These are phyloP conservation scores for Pseudachorutes palmiensis DNA, from an alignment of 1,140 invertebrate species.

Conservation along the genomic window DNA sequence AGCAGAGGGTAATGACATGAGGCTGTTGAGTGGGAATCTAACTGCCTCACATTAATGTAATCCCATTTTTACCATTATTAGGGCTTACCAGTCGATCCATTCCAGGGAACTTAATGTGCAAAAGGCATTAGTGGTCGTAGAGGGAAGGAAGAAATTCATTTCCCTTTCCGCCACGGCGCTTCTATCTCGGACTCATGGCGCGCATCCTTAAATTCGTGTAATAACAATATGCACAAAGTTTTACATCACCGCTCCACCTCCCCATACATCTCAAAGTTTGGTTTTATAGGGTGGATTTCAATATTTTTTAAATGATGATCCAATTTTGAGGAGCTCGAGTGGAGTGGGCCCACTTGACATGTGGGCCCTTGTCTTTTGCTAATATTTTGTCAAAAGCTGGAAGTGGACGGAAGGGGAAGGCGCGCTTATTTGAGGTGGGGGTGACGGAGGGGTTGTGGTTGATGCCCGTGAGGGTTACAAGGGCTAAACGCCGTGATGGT, in stretches of 20 bases:
- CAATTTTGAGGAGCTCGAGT: background rate
- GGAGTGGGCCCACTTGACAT: background rate
- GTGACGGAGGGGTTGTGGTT: too few relatives aligned
- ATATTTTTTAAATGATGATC: background rate
- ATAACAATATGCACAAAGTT: too few relatives aligned
- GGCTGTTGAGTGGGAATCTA: background rate
- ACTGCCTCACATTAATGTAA: background rate
- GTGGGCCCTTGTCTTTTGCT: background rate
- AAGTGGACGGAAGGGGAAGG: background rate
- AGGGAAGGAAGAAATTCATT: background rate
- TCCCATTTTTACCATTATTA: constrained; percentile 13
- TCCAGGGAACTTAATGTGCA: constrained; percentile 3
- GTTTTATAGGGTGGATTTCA: background rate
- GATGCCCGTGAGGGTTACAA: too few relatives aligned
- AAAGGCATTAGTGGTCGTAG: background rate
- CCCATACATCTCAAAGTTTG: background rate
- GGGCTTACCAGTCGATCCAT: background rate
- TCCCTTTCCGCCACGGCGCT: background rate
- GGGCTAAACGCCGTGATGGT: background rate
- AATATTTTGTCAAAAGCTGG: background rate
- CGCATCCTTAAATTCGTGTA: too few relatives aligned
- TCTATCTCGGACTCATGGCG: background rate
- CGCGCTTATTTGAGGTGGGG: background rate
- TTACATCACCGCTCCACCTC: background rate
- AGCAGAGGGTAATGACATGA: background rate